A percentile compares a stretch with the other conserved stretches of the same genome.
Evolutionary conservation across 2,113 vertebrate genomes (phyloP).

Genomic region (Paraplagusia blochii): DNA sequence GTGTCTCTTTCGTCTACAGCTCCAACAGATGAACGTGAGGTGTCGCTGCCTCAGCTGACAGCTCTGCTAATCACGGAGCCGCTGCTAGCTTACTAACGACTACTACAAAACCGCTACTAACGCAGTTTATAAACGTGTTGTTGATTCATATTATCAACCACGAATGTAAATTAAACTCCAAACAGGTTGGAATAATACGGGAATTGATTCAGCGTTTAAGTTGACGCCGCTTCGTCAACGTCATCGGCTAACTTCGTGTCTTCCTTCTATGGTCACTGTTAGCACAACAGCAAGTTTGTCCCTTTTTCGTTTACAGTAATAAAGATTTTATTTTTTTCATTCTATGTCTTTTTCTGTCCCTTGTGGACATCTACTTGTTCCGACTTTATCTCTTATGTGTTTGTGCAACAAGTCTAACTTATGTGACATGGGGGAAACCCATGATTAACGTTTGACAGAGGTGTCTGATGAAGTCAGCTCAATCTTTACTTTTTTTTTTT

Average conservation of each 20-base stretch:
- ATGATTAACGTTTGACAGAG: conserved; percentile 49
- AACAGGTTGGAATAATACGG: background rate
- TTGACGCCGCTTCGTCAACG: conserved; percentile 1
- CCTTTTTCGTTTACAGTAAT: conserved; percentile 2
- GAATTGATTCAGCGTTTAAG: background rate
- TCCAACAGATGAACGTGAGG: conserved; percentile 27
- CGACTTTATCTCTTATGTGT: background rate
- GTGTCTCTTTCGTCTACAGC: background rate
- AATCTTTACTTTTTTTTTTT: background rate
- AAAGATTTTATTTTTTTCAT: background rate
- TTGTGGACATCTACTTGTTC: background rate
- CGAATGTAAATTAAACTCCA: background rate
- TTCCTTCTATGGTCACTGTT: conserved; percentile 6
- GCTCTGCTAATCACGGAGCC: conserved; percentile 31
- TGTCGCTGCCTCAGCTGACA: conserved; percentile 52
- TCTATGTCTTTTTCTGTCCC: background rate
- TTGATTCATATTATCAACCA: background rate
- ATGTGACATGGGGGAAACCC: conserved; percentile 18
- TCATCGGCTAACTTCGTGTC: conserved; percentile 7
- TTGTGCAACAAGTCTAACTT: conserved; percentile 56
- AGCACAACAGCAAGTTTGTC: conserved; percentile 22
- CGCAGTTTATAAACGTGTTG: background rate
- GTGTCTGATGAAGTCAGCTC: conserved; percentile 9
- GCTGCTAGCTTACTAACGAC: conserved; percentile 51
- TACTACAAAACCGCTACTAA: background rate